Base-by-base conservation (phyloP, 1,140 invertebrate genomes). In the Pentalonia nigronervosa region DNA sequence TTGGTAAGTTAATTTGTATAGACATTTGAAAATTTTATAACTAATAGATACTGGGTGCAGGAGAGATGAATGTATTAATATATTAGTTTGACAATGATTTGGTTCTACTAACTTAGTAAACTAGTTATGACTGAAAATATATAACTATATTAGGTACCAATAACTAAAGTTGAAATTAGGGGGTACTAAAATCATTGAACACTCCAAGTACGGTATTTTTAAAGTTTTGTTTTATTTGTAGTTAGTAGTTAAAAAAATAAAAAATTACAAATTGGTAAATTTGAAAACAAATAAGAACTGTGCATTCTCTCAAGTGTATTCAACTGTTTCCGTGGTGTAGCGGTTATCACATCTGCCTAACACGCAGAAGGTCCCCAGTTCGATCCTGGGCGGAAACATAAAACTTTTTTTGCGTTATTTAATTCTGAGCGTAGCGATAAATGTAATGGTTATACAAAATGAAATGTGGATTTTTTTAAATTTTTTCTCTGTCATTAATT, bases 361-460 rank as follows among this genome's bases (percentile, higher is more conserved):
- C 94, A 95, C 94, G 94, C 94, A 94, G 94, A 95, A 95, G 94
- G 94, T 95, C 94, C 94, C 94, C 94, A 94, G 94, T 95, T 95
- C 94, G 94, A 95, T 95, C 94, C 94, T 94, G 94, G 94, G 94
- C 94, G 94, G 94, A 95, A 95, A 94, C 94, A 95, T 60, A 4
- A 87, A 81, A 17, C 34, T 91, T 94, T 91, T n/a, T 87, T 76
- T 76, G 60, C n/a, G n/a, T 76, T n/a, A n/a, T 76, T n/a, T 9
- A 9, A 0, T 50, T 50, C 7, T 60, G 8, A 60, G 8, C 8
- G 56, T 25, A 60, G 25, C 7, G 25, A 60, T 60, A 7, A 25
- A 11, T 67, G 11, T 21, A 60, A 14, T 67, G 0, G 25, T 4
- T 14, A 30, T 67, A 67, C 11, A 14, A 41, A 41, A 67, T n/a